Percentiles rank a stretch among this genome's conserved stretches.
Evolutionary conservation across 2,888 invertebrate genomes (phyloP).

Genomic region (Brachynemurus nebulosus): DNA sequence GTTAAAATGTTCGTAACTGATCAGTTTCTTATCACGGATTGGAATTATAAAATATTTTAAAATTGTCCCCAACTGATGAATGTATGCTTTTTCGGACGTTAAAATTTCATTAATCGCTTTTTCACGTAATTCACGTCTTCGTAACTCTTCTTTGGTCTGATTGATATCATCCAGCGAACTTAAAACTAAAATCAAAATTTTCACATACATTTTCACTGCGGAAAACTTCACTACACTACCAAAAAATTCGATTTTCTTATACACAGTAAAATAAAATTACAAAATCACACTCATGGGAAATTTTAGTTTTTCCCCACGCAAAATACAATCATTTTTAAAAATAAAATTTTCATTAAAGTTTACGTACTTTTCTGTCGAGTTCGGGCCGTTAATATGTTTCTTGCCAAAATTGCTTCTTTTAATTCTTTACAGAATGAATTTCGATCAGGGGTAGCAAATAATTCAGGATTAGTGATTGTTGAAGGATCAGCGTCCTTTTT

Average conservation of each 20-base stretch:
- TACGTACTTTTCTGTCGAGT: constrained; percentile 40
- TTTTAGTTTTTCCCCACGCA: neutral
- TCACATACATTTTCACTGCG: constrained; percentile 14
- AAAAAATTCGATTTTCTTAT: too few relatives aligned
- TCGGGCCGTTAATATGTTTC: constrained; percentile 45
- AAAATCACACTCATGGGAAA: neutral
- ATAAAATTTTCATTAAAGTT: neutral
- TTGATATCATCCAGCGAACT: constrained; percentile 38
- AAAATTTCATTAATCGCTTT: constrained; percentile 54
- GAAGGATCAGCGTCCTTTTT: too few relatives aligned
- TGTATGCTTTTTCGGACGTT: constrained; percentile 53
- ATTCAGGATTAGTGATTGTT: neutral
- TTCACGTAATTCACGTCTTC: constrained; percentile 27
- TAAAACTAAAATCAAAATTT: constrained; percentile 32
- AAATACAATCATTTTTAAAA: neutral
- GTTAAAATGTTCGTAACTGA: constrained; percentile 35
- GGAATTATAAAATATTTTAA: constrained; percentile 50
- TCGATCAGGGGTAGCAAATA: neutral
- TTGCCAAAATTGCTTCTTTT: constrained; percentile 42
- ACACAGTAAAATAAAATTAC: too few relatives aligned
- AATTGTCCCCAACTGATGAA: constrained; percentile 49
- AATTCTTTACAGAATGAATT: constrained; percentile 41
- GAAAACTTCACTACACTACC: too few relatives aligned
- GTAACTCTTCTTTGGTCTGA: constrained; percentile 24
- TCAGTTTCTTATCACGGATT: constrained; percentile 35